phyloP scores from a whole-genome alignment of 2,888 invertebrate genomes.

The Serrognathus titanus region DNA sequence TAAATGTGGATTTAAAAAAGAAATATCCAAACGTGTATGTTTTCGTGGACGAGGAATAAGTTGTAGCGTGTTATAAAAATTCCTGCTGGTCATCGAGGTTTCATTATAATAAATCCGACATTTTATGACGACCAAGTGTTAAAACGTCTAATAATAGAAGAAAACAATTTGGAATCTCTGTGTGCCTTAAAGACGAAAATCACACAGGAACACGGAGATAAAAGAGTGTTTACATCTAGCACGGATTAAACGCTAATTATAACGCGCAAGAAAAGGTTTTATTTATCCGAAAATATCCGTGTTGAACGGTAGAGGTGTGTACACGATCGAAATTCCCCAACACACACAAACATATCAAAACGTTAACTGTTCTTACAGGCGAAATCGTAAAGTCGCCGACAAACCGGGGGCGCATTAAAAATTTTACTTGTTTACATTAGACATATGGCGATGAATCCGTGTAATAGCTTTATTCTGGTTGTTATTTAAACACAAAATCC shows the following conservation, averaged over 20 bases:
- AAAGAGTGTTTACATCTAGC: no score
- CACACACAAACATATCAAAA: not conserved
- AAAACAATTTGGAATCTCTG: no score
- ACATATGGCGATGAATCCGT: conserved; percentile 31
- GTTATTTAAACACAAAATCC: conserved; percentile 32
- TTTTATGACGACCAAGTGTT: conserved; percentile 16
- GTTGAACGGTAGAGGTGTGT: not conserved
- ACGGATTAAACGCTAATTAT: conserved; percentile 16
- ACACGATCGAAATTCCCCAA: not conserved
- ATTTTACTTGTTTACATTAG: conserved; percentile 41
- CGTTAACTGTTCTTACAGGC: conserved; percentile 18
- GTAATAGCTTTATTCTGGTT: conserved; percentile 26
- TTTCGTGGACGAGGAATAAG: no score
- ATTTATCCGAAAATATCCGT: not conserved
- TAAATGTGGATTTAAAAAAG: no score
- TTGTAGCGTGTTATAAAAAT: no score
- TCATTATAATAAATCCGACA: conserved; percentile 2
- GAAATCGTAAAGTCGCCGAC: conserved; percentile 37
- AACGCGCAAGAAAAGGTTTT: not conserved
- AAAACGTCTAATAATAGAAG: conserved; percentile 15
- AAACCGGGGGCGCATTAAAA: conserved; percentile 37
- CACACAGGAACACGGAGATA: no score
- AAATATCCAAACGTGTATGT: no score
- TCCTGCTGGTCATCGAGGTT: no score
- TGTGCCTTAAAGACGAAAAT: no score